These are phyloP conservation scores for Dolichallabes microphthalmus DNA, from an alignment of 2,113 vertebrate genomes.

Conservation along the genomic window DNA sequence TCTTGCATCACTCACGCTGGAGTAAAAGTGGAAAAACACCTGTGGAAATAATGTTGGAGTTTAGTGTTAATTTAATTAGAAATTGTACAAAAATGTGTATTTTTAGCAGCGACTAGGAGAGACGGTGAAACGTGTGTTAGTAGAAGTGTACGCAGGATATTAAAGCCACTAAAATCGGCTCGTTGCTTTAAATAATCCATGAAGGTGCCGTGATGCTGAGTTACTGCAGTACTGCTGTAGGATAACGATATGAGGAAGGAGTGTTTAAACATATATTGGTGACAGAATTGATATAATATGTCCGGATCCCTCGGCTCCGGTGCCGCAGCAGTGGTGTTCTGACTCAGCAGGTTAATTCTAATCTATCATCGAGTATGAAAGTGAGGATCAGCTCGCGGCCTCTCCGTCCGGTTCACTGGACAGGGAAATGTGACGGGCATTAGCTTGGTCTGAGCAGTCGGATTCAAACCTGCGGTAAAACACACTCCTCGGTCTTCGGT, in stretches of 20 bases:
- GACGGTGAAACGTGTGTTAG: not conserved
- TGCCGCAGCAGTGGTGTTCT: too few relatives aligned
- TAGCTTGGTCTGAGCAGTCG: not conserved
- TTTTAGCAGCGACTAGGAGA: not conserved
- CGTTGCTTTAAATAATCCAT: not conserved
- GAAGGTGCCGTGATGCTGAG: not conserved
- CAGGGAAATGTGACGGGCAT: conserved; percentile 1
- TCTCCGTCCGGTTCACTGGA: conserved; percentile 4
- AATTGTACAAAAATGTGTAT: not conserved
- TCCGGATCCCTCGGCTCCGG: not conserved
- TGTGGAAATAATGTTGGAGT: not conserved
- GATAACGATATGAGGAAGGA: not conserved
- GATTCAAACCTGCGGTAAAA: not conserved
- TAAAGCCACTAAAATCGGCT: not conserved
- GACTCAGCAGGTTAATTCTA: not conserved
- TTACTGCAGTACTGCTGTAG: too few relatives aligned
- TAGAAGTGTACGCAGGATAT: not conserved
- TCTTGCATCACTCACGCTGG: not conserved
- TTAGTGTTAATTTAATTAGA: not conserved
- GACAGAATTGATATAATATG: not conserved
- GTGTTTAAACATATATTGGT: not conserved
- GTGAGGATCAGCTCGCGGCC: not conserved
- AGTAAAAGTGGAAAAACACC: not conserved
- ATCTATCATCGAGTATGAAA: not conserved
- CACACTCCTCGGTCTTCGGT: not conserved